Conservation (phyloP, 2,888 invertebrate species). For the Graphium colonna region DNA sequence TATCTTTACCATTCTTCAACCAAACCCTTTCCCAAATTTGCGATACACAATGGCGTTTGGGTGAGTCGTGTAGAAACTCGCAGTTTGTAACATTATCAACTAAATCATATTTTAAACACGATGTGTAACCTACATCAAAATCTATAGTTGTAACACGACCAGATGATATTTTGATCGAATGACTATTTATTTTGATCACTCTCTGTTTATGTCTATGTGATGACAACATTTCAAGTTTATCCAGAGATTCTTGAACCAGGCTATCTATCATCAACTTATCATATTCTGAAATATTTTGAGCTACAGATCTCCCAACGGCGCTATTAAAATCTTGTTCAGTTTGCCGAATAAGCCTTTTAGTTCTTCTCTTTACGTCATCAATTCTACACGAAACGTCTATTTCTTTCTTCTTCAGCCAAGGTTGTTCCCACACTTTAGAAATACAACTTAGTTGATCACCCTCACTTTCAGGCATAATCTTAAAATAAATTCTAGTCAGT, state of each 20-base stretch:
- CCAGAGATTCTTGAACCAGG: slow-evolving; percentile 50
- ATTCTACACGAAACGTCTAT: slow-evolving; percentile 33
- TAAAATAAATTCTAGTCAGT: slow-evolving; percentile 43
- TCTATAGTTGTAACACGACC: slow-evolving; percentile 60
- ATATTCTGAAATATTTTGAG: slow-evolving; percentile 35
- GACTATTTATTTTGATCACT: slow-evolving; percentile 54
- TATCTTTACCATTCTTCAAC: slow-evolving; percentile 51
- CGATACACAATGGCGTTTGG: slow-evolving; percentile 59
- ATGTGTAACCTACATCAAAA: slow-evolving; percentile 66
- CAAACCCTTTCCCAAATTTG: slow-evolving; percentile 57
- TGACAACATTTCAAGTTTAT: slow-evolving; percentile 60
- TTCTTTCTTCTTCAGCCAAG: slow-evolving; percentile 37
- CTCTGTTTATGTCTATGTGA: slow-evolving; percentile 58
- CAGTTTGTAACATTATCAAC: slow-evolving; percentile 56
- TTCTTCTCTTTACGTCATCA: slow-evolving; percentile 16
- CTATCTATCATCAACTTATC: slow-evolving; percentile 48
- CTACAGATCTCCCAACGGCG: slow-evolving; percentile 40
- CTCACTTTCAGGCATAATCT: slow-evolving; percentile 37
- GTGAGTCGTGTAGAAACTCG: slow-evolving; percentile 57
- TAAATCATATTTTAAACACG: slow-evolving; percentile 65
- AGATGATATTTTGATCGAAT: slow-evolving; percentile 52
- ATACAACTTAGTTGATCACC: slow-evolving; percentile 34
- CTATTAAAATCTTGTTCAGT: slow-evolving; percentile 24
- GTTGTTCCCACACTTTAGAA: slow-evolving; percentile 38
- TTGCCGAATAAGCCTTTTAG: slow-evolving; percentile 32